Base-by-base conservation (phyloP, 1,140 invertebrate species). In the Mamestra configurata region DNA sequence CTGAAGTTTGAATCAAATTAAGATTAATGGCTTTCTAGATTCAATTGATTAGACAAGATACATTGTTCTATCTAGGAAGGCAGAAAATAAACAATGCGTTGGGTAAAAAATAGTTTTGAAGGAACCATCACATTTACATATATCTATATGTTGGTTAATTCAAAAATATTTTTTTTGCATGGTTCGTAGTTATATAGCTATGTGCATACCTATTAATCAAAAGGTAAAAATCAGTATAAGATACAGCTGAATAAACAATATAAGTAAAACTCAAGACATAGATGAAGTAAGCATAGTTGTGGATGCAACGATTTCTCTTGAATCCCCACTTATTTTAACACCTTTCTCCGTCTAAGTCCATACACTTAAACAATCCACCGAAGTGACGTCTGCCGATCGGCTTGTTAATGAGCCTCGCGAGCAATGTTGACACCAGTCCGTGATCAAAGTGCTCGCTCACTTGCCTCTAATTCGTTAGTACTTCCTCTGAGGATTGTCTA, bases 341-440 rank as follows among this genome's bases (percentile, higher is more conserved):
- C 35, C 11, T 40, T 20, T 49, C 31, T 66, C 35, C 31, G 8
- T 66, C 27, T n/a, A 20, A 61, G 59, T 61, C 11, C 71, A 71
- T 79, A 70, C 61, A 79, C 77, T 79, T 70, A 22, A 59, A 49
- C 57, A 76, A 76, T 76, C 27, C 40, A 7, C 6, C 35, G 22
- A 27, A 64, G 86, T 88, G 88, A 89, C 89, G 82, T 82, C 75
- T 80, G 86, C 84, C 88, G 84, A 90, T 87, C 82, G 83, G 87
- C 82, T 92, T 91, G 85, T 91, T 92, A 92, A 92, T 88, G 89
- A 91, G 90, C 79, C 79, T 86, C 85, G 88, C 84, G 70, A 70
- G 82, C 64, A 70, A 90, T 90, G 87, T 87, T 88, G 90, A 92
- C 89, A 88, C 81, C 78, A 79, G 20, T 46, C 18, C 49, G 57